phyloP scores from a whole-genome alignment of 2,113 vertebrate genomes.

The Centropus bengalensis region DNA sequence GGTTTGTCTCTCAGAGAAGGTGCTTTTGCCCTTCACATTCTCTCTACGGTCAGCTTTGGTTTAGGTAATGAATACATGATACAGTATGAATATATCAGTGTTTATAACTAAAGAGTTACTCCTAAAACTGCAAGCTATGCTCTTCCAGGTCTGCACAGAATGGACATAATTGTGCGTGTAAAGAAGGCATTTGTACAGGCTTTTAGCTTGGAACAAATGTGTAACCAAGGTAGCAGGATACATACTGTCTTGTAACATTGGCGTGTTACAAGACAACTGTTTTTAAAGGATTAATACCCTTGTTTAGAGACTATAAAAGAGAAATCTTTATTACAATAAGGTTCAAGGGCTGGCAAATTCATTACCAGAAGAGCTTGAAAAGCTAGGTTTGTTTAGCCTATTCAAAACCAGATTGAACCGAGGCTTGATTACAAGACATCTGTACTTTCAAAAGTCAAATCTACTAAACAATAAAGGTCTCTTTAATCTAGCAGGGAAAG shows the following conservation, averaged over 20 bases:
- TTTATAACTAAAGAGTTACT: not conserved
- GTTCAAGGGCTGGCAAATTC: not conserved
- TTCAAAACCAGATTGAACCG: not conserved
- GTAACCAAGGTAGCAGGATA: not conserved
- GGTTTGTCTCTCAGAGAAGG: not conserved
- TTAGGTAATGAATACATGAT: not conserved
- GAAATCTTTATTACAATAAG: not conserved
- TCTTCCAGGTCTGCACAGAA: not conserved
- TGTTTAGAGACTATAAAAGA: not conserved
- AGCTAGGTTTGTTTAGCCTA: not conserved
- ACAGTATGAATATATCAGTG: not conserved
- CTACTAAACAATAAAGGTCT: not conserved
- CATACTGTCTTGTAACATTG: not conserved
- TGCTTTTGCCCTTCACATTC: not conserved
- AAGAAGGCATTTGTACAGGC: not conserved
- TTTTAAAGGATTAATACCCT: not conserved
- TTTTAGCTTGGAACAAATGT: not conserved
- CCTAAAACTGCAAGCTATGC: not conserved
- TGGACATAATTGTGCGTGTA: not conserved
- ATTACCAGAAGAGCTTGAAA: not conserved
- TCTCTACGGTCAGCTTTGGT: not conserved
- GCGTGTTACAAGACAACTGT: not conserved
- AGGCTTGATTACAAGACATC: not conserved
- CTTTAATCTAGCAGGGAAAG: not conserved
- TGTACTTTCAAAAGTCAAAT: constrained; percentile 6